These are phyloP conservation scores for Bursaphelenchus mucronatus DNA, from an alignment of 1,140 invertebrate genomes.

Conservation along the genomic window DNA sequence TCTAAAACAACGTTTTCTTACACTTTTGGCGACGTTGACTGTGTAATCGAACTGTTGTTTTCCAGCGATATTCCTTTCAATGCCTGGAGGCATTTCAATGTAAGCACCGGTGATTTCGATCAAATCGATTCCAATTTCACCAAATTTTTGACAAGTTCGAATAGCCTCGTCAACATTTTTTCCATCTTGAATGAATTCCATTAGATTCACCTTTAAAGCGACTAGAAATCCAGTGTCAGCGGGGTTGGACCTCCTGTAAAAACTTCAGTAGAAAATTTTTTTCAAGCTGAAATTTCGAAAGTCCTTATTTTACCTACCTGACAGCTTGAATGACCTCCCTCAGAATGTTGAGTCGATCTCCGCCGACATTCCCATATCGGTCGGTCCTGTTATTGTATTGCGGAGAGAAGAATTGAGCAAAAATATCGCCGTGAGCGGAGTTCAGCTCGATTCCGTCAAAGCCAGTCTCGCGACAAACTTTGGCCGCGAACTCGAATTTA, in stretches of 20 bases:
- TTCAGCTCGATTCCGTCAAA: slow-evolving; percentile 53
- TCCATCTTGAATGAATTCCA: neutral
- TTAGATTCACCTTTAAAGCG: slow-evolving; percentile 31
- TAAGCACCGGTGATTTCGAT: slow-evolving; percentile 23
- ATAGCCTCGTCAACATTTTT: slow-evolving; percentile 2
- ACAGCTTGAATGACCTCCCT: slow-evolving; percentile 48
- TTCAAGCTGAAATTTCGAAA: too few species aligned
- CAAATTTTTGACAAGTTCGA: neutral
- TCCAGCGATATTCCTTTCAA: neutral
- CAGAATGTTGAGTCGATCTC: slow-evolving; percentile 47
- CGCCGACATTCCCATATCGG: slow-evolving; percentile 47
- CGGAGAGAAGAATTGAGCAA: slow-evolving; percentile 51
- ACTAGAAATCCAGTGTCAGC: slow-evolving; percentile 37
- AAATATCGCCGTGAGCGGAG: slow-evolving; percentile 52
- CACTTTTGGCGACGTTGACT: neutral
- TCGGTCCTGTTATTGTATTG: slow-evolving; percentile 45
- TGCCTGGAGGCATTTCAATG: neutral
- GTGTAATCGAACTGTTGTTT: slow-evolving; percentile 5
- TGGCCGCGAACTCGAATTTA: slow-evolving; percentile 26
- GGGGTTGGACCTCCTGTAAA: slow-evolving; percentile 23
- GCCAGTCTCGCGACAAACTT: slow-evolving; percentile 19
- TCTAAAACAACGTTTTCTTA: neutral
- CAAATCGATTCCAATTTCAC: slow-evolving; percentile 25
- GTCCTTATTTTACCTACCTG: neutral
- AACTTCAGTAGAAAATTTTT: neutral